phyloP scores from a whole-genome alignment of 2,113 vertebrate genomes.

The Corvus cornix region DNA sequence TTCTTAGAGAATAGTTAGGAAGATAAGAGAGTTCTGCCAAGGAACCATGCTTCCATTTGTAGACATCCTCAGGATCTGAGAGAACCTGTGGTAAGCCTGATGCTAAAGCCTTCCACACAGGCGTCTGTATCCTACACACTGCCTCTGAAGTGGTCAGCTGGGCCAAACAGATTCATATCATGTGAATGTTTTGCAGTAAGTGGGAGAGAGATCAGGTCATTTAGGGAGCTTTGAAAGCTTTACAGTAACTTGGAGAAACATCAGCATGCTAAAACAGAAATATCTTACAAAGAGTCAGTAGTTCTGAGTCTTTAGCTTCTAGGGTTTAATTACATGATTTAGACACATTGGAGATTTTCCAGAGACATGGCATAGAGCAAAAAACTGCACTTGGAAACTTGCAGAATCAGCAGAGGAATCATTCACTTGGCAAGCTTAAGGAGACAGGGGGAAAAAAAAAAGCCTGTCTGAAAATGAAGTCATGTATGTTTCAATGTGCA shows the following conservation, averaged over 20 bases:
- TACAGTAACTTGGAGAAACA: not conserved
- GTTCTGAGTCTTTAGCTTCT: not conserved
- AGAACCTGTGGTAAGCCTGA: not conserved
- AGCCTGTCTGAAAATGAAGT: constrained; percentile 32
- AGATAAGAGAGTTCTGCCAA: not conserved
- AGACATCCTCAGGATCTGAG: not conserved
- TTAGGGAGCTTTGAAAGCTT: constrained; percentile 13
- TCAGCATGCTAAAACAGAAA: not conserved
- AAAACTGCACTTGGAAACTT: constrained; percentile 31
- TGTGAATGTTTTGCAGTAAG: not conserved
- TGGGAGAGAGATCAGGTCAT: constrained; percentile 21
- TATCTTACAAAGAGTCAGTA: not conserved
- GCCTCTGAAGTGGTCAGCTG: constrained; percentile 48
- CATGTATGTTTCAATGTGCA: constrained; percentile 26
- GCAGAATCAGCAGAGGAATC: constrained; percentile 52
- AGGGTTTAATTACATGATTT: constrained; percentile 39
- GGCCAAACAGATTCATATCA: not conserved
- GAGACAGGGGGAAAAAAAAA: not conserved
- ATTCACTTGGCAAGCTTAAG: constrained; percentile 19
- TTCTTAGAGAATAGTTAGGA: not conserved
- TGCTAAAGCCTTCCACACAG: not conserved
- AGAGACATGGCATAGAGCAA: not conserved
- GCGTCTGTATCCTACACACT: constrained; percentile 9
- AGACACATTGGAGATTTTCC: not conserved
- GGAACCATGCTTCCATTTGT: not conserved